These are phyloP conservation scores for Taxidea taxus DNA, from an alignment of 2,113 vertebrate genomes.

Conservation along the genomic window DNA sequence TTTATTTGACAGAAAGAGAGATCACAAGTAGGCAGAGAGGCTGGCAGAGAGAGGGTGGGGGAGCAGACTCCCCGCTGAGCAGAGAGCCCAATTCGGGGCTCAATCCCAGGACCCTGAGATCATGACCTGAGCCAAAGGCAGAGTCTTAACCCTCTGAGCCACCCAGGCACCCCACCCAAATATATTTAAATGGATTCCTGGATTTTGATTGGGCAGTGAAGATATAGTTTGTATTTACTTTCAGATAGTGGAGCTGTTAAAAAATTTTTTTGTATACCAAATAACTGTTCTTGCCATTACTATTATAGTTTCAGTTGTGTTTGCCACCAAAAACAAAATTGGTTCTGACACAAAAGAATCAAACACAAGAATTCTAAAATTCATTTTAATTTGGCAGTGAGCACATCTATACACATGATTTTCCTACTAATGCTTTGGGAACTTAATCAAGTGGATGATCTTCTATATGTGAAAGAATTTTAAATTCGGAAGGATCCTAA, in stretches of 20 bases:
- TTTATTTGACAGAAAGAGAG: no score
- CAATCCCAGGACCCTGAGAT: no score
- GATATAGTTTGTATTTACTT: slow-evolving; percentile 15
- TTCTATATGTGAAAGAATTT: background rate
- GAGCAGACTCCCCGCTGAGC: no score
- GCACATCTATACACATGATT: background rate
- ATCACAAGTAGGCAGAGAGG: no score
- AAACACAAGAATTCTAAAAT: slow-evolving; percentile 10
- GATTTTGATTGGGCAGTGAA: background rate
- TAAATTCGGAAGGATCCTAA: background rate
- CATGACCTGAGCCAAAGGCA: no score
- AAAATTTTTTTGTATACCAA: slow-evolving; percentile 2
- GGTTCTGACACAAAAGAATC: background rate
- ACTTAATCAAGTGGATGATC: background rate
- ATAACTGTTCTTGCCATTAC: slow-evolving; percentile 18
- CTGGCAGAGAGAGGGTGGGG: no score
- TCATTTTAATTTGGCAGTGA: background rate
- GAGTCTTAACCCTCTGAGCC: no score
- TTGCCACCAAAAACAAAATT: background rate
- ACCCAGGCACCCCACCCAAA: no score
- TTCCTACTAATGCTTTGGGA: background rate
- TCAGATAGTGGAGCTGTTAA: background rate
- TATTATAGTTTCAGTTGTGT: background rate
- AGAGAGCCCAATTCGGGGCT: no score
- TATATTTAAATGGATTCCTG: background rate